Conservation (phyloP, 2,888 invertebrate species). For the Sinopyrophorus schimmeli region DNA sequence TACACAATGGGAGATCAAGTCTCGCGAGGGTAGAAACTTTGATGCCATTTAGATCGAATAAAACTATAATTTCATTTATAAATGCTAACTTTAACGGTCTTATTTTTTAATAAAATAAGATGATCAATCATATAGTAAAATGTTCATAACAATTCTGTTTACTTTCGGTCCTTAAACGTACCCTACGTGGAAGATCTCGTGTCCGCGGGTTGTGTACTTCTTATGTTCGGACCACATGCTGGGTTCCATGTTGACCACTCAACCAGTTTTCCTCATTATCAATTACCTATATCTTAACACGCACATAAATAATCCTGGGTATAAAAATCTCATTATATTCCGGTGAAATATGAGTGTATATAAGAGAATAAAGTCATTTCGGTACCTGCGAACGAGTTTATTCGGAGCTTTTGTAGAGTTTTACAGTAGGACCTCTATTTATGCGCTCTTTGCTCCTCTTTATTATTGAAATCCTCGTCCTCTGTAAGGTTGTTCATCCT, state of each 20-base stretch:
- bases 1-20: constrained; percentile 38
- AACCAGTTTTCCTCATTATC: constrained; percentile 44
- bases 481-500: too few relatives aligned
- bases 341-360: constrained; percentile 50
- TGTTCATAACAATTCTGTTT: constrained; percentile 36
- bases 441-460: too few relatives aligned
- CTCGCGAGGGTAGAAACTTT: constrained; percentile 34
- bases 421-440: constrained; percentile 17
- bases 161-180: constrained; percentile 32
- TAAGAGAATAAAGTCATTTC: constrained; percentile 45
- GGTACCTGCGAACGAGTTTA: constrained; percentile 33
- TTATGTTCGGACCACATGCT: constrained; percentile 34
- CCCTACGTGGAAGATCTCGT: constrained; percentile 27
- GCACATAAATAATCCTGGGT: constrained; percentile 49
- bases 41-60: constrained; percentile 29
- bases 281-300: constrained; percentile 51
- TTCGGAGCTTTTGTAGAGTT: constrained; percentile 20
- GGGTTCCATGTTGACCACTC: constrained; percentile 35
- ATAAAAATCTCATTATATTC: constrained; percentile 50
- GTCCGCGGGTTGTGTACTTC: constrained; percentile 27
- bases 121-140: constrained; percentile 35
- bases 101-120: constrained; percentile 34
- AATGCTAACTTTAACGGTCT: constrained; percentile 27
- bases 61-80: constrained; percentile 26
- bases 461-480: too few relatives aligned